phyloP scores from a whole-genome alignment of 2,888 invertebrate species.

The Parnassius glacialis region DNA sequence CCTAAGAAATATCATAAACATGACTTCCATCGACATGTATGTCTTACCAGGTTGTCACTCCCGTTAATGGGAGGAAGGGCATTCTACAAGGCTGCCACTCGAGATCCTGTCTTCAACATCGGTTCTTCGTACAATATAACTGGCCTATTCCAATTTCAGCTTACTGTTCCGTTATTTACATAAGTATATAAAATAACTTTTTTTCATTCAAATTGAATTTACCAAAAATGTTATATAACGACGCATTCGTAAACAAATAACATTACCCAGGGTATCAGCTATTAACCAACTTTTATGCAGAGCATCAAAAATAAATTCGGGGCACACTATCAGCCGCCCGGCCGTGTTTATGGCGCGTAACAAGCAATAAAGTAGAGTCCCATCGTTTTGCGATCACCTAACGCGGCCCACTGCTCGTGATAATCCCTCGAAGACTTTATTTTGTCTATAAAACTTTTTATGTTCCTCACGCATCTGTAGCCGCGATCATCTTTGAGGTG shows the following conservation, averaged over 20 bases:
- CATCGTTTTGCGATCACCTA: conserved; percentile 71
- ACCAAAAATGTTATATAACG: not conserved
- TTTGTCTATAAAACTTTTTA: conserved; percentile 70
- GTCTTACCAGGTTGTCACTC: no score
- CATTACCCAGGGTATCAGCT: conserved; percentile 42
- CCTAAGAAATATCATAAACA: no score
- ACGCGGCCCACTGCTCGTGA: conserved; percentile 58
- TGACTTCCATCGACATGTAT: no score
- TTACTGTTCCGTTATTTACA: no score
- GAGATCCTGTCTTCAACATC: no score
- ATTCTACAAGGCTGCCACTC: no score
- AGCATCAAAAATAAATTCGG: conserved; percentile 56
- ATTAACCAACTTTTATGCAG: conserved; percentile 64
- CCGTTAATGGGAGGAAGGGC: no score
- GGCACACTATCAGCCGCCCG: conserved; percentile 56
- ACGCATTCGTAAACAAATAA: conserved; percentile 16
- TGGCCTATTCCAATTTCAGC: no score
- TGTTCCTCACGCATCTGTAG: conserved; percentile 51
- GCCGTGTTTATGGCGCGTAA: conserved; percentile 74
- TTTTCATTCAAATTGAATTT: no score
- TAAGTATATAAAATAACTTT: no score
- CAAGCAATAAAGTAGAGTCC: conserved; percentile 75
- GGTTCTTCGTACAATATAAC: no score
- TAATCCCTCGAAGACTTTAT: conserved; percentile 71
- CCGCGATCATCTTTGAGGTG: conserved; percentile 53